Percentiles rank a stretch among this genome's conserved stretches.
Conservation (phyloP, 1,140 invertebrate genomes). For the Ylistrum balloti region DNA sequence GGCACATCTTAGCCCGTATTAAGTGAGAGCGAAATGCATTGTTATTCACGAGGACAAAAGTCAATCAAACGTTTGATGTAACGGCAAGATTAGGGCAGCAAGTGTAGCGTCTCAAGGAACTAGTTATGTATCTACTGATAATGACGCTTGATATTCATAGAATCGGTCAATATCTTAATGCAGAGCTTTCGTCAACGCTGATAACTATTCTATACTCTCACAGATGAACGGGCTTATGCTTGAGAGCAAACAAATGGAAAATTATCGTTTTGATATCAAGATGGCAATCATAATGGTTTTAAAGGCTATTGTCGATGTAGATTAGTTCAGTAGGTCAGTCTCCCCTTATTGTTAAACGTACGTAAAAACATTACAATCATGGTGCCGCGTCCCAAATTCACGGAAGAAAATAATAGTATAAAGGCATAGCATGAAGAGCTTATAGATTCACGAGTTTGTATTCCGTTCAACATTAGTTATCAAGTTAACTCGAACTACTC, state of each 20-base stretch:
- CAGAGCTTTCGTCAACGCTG: not conserved
- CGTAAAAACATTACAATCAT: not conserved
- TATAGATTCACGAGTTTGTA: too few relatives aligned
- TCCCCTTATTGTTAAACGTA: not conserved
- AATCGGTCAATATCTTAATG: constrained; percentile 34
- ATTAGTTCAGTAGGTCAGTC: not conserved
- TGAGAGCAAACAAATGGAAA: constrained; percentile 34
- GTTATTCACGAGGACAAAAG: constrained; percentile 18
- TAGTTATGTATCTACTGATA: constrained; percentile 28
- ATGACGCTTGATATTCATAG: constrained; percentile 21
- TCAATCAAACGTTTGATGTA: constrained; percentile 34
- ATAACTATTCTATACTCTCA: constrained; percentile 1
- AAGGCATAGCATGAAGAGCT: too few relatives aligned
- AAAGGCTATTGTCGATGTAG: constrained; percentile 11
- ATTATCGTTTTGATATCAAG: constrained; percentile 40
- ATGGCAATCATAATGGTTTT: constrained; percentile 16
- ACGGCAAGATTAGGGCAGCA: not conserved
- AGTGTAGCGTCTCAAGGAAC: not conserved
- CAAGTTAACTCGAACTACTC: too few relatives aligned
- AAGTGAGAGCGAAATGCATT: constrained; percentile 4
- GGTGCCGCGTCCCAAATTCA: not conserved
- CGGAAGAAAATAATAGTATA: too few relatives aligned
- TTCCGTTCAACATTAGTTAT: too few relatives aligned
- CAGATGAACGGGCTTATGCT: not conserved
- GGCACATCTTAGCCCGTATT: not conserved